Evolutionary conservation across 2,797 vertebrate genomes (phyloP).

Genomic region (Bradypus variegatus): DNA sequence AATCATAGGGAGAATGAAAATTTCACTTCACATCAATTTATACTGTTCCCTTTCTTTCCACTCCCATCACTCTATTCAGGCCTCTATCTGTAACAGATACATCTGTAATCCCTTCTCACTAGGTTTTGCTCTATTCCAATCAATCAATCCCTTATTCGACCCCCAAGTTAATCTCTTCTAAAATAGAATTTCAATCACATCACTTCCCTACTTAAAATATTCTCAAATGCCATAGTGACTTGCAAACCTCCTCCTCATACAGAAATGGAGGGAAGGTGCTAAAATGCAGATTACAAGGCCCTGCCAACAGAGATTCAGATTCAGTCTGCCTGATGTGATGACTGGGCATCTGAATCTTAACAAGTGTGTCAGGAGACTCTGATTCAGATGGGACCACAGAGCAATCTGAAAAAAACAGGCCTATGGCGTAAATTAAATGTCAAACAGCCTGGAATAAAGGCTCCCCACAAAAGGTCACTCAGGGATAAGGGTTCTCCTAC

Average conservation of each 20-base stretch:
- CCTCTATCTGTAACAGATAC: neutral
- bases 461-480: neutral
- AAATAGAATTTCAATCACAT: conserved; percentile 8
- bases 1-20: neutral
- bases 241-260: neutral
- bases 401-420: neutral
- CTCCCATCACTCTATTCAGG: neutral
- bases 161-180: conserved; percentile 18
- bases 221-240: neutral
- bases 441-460: conserved; percentile 7
- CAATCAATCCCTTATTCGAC: neutral
- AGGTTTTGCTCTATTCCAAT: neutral
- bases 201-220: neutral
- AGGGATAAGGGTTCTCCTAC: neutral
- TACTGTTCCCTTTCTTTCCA: neutral
- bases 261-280: neutral
- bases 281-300: conserved; percentile 7
- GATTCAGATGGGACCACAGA: neutral
- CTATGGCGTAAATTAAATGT: neutral
- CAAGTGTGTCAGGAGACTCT: neutral
- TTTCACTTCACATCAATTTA: neutral
- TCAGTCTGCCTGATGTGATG: neutral
- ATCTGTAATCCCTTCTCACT: neutral
- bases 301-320: neutral
- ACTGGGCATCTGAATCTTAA: conserved; percentile 9